Evolutionary conservation across 2,888 invertebrate species (phyloP), one percentile per base, ranked within the genome.

Genomic region (Geophilus truncorum): DNA sequence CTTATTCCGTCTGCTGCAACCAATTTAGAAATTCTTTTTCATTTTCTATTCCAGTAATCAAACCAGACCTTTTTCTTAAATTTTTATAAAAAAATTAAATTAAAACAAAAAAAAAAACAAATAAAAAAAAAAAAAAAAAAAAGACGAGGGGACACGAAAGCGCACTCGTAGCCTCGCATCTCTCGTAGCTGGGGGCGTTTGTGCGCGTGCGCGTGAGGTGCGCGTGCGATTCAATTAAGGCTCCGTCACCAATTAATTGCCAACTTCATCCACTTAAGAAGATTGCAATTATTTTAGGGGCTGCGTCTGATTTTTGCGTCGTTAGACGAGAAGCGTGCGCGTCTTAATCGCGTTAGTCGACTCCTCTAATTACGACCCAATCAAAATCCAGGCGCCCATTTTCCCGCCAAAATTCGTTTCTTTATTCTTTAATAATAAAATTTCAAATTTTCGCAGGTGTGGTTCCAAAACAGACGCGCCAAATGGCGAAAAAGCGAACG

Each of bases 401-500:
- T 40, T 40, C 12, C 36, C 36, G 36, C 36, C 36, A 40, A 40
- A 40, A 5, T 40, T 40, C 15, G 34, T 34, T 34, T 34, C 34
- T n/a, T n/a, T n/a, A n/a, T n/a, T n/a, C n/a, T n/a, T n/a, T n/a
- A 34, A 34, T 34, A 51, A 51, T 15, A 51, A 51, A 51, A 51
- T 51, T 51, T 6, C 4, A 51, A 62, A 32, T 78, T 76, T 34
- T 45, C 81, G 1, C 88, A 95, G 95, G 95, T 95, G 36, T 96
- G 95, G 95, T 95, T 95, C 87, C 95, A 96, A 90, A 96, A 96
- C 86, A 91, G 96, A 70, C 90, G 96, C 81, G 96, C 96, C 57
- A 96, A 96, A 88, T 96, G 95, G 95, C 90, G 96, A 82, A 96
- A 96, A 88, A 95, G 94, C 76, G 95, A 96, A 87, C 90, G 96